Conservation (phyloP, 2,888 invertebrate species). For the Catonia carolina region DNA sequence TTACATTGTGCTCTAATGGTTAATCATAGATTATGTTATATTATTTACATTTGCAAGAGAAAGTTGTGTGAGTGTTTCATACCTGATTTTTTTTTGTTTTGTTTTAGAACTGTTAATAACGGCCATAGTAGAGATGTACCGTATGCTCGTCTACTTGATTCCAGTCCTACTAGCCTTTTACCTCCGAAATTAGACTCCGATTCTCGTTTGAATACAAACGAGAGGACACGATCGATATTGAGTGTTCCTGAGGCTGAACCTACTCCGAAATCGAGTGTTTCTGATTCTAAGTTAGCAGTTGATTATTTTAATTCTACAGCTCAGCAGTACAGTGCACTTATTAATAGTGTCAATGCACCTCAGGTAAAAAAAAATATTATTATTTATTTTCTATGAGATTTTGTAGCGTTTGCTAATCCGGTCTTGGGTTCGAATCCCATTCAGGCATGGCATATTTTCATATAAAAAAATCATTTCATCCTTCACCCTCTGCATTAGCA, state of each 20-base stretch:
- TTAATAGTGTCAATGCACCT: conserved; percentile 28
- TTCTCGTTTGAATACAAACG: conserved; percentile 55
- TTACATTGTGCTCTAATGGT: too few species aligned
- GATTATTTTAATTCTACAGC: conserved; percentile 53
- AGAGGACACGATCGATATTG: conserved; percentile 45
- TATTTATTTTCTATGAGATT: conserved; percentile 9
- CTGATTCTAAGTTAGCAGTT: conserved; percentile 76
- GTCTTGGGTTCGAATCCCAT: too few species aligned
- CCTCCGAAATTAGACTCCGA: conserved; percentile 64
- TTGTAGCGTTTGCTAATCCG: conserved; percentile 4
- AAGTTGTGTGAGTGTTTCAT: too few species aligned
- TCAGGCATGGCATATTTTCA: too few species aligned
- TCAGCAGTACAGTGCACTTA: conserved; percentile 32
- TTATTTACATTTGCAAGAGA: too few species aligned
- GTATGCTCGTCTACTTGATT: conserved; percentile 69
- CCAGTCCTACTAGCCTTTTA: conserved; percentile 48
- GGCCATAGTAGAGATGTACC: conserved; percentile 55
- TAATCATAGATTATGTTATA: too few species aligned
- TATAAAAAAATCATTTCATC: too few species aligned
- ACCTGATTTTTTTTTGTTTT: background rate
- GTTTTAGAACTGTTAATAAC: conserved; percentile 29
- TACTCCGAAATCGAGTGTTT: conserved; percentile 70
- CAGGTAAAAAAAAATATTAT: conserved; percentile 10
- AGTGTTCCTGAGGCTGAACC: conserved; percentile 46
- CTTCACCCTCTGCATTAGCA: too few species aligned